Conservation (phyloP, 2,888 invertebrate genomes). For the Minunthozetes semirufus region DNA sequence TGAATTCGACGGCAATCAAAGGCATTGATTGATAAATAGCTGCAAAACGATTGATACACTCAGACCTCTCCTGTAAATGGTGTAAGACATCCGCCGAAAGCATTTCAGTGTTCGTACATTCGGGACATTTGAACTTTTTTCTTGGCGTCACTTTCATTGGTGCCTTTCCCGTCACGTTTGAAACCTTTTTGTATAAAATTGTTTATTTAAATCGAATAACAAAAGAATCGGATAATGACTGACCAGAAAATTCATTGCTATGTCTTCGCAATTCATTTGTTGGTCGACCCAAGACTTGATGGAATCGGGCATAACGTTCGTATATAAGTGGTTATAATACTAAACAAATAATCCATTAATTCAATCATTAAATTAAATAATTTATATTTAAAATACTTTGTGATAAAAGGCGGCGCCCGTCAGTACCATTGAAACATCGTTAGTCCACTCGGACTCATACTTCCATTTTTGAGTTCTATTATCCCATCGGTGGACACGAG, state of each 20-base stretch:
- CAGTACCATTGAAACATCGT: constrained; percentile 82
- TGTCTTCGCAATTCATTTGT: constrained; percentile 95
- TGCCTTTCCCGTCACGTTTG: constrained; percentile 84
- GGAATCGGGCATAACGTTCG: constrained; percentile 73
- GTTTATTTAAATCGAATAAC: background rate
- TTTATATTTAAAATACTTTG: constrained; percentile 56
- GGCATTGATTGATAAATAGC: constrained; percentile 79
- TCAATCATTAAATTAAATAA: constrained; percentile 17
- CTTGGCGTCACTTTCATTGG: constrained; percentile 79
- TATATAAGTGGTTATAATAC: constrained; percentile 91
- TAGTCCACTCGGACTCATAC: constrained; percentile 96
- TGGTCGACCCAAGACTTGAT: constrained; percentile 85
- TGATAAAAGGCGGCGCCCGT: constrained; percentile 96
- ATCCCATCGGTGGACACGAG: constrained; percentile 88
- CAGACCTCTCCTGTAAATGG: constrained; percentile 89
- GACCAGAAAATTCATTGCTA: constrained; percentile 95
- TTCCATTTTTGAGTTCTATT: constrained; percentile 76
- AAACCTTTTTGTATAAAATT: constrained; percentile 22
- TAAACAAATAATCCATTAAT: constrained; percentile 45
- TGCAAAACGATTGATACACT: constrained; percentile 75
- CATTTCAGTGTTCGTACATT: constrained; percentile 88
- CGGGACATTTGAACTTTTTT: constrained; percentile 94
- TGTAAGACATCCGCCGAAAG: constrained; percentile 63
- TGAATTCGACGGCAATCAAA: constrained; percentile 74
- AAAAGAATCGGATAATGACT: constrained; percentile 45